Evolutionary conservation across 2,888 invertebrate genomes (phyloP).

Genomic region (Venusia cambrica): DNA sequence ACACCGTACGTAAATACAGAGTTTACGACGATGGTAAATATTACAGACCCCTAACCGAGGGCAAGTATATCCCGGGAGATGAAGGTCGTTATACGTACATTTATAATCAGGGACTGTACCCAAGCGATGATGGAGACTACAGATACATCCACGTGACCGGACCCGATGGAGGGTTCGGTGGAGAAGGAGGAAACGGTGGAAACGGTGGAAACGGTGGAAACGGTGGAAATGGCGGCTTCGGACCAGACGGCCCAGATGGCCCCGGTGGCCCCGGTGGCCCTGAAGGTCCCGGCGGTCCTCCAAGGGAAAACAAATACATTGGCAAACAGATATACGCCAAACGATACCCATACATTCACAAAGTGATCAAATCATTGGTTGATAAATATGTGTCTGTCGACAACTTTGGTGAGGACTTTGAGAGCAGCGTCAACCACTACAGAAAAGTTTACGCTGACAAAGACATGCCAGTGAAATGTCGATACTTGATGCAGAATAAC

Average conservation of each 20-base stretch:
- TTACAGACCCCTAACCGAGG: conserved; percentile 63
- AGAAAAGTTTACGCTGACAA: conserved; percentile 52
- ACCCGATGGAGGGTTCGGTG: conserved; percentile 52
- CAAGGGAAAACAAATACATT: conserved; percentile 49
- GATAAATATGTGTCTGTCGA: conserved; percentile 59
- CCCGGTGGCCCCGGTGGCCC: conserved; percentile 29
- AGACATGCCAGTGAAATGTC: conserved; percentile 60
- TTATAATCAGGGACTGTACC: conserved; percentile 55
- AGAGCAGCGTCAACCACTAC: conserved; percentile 47
- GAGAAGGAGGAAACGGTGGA: conserved; percentile 42
- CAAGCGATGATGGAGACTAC: conserved; percentile 67
- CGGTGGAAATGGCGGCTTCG: conserved; percentile 28
- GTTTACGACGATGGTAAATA: conserved; percentile 67
- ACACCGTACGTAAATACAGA: conserved; percentile 51
- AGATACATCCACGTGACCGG: conserved; percentile 70
- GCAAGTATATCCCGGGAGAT: conserved; percentile 77
- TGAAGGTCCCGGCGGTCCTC: conserved; percentile 33
- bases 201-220: conserved; percentile 37
- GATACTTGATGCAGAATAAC: conserved; percentile 49
- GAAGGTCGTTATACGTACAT: conserved; percentile 78
- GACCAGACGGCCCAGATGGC: conserved; percentile 28
- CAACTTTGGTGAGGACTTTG: conserved; percentile 46
- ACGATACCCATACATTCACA: conserved; percentile 61
- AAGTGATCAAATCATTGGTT: conserved; percentile 53
- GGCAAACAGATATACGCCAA: conserved; percentile 59